These are phyloP conservation scores for Percopsis omiscomaycus DNA, from an alignment of 2,797 vertebrate genomes.

Conservation along the genomic window DNA sequence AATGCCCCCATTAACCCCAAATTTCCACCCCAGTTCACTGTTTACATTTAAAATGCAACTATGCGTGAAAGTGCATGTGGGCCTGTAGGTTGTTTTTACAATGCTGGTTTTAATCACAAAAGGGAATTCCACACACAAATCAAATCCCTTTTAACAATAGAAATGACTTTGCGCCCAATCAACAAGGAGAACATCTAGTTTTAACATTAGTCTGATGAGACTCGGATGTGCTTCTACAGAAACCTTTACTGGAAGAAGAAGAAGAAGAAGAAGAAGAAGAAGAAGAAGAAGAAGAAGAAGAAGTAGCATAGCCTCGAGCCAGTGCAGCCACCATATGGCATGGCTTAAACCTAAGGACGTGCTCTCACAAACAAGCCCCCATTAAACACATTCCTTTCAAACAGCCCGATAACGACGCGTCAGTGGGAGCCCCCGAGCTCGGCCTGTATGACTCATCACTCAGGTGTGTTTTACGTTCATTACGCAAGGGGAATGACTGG, in stretches of 20 bases:
- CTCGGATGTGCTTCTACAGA: no score
- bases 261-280: constrained; percentile 7
- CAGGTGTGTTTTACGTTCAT: constrained; percentile 61
- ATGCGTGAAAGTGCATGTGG: no score
- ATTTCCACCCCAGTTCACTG: no score
- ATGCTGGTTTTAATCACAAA: no score
- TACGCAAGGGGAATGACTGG: constrained; percentile 25
- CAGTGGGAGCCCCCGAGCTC: constrained; percentile 36
- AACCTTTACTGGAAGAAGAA: not conserved
- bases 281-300: constrained; percentile 6
- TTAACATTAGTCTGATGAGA: no score
- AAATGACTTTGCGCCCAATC: no score
- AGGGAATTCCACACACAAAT: no score
- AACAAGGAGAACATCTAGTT: no score
- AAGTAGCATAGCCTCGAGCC: constrained; percentile 18
- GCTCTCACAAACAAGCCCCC: constrained; percentile 47
- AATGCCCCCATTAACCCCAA: no score
- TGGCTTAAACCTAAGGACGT: constrained; percentile 36
- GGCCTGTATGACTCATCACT: constrained; percentile 57
- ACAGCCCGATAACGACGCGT: constrained; percentile 52
- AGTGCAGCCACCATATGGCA: constrained; percentile 55
- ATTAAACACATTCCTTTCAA: constrained; percentile 68
- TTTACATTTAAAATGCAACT: no score
- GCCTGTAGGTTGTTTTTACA: no score
- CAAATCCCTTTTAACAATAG: no score